These are phyloP conservation scores for Sebastes schlegelii DNA, from an alignment of 2,113 vertebrate species.

Conservation along the genomic window DNA sequence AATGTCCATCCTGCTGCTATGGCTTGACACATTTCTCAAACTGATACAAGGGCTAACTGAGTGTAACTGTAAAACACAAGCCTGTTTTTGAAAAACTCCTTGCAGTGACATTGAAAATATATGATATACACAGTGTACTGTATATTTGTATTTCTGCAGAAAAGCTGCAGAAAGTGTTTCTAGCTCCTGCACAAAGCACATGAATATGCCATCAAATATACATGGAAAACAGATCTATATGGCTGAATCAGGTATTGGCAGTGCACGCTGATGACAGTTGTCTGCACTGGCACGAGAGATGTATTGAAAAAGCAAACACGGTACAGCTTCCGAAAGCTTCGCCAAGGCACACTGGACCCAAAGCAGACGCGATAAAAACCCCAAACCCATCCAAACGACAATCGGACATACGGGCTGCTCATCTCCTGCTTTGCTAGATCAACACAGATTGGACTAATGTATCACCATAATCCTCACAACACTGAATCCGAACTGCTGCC, in stretches of 20 bases:
- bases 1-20: background rate
- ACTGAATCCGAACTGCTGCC: slow-evolving; percentile 49
- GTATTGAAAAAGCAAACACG: slow-evolving; percentile 55
- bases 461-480: slow-evolving; percentile 67
- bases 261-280: slow-evolving; percentile 42
- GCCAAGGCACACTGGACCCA: slow-evolving; percentile 62
- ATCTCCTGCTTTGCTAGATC: slow-evolving; percentile 71
- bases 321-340: slow-evolving; percentile 41
- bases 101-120: background rate
- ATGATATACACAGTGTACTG: background rate
- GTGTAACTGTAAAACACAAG: background rate
- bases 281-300: slow-evolving; percentile 26
- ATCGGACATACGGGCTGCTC: slow-evolving; percentile 69
- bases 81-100: background rate
- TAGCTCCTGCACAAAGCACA: background rate
- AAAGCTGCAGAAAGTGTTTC: background rate
- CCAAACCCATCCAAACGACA: slow-evolving; percentile 55
- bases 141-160: background rate
- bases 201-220: slow-evolving; percentile 21
- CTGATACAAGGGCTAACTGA: background rate
- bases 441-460: slow-evolving; percentile 74
- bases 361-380: slow-evolving; percentile 58
- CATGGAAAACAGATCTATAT: slow-evolving; percentile 9
- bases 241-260: slow-evolving; percentile 41
- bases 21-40: slow-evolving; percentile 2